Evolutionary conservation across 2,888 invertebrate genomes (phyloP), one percentile per base, ranked within the genome.

Genomic region (Octodonta nipae): DNA sequence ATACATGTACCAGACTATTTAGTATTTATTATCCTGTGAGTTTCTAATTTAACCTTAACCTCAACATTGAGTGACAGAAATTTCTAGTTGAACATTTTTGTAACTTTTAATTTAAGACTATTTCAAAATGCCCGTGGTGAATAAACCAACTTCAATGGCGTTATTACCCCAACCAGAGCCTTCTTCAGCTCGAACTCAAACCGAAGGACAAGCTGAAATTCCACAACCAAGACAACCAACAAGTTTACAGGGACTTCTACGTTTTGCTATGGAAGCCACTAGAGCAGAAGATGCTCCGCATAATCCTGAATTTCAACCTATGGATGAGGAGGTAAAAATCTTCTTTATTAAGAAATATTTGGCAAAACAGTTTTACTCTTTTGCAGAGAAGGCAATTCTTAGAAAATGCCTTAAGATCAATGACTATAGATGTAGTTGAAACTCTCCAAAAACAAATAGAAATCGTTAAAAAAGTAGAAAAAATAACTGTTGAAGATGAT

Each of bases 231-330:
- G 56, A 34, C 60, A 59, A 38, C 60, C 61, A 2, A 47, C 50
- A 12, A 58, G 46, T 39, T 37, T 62, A 2, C 60, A 61, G 40
- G 79, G 78, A 8, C 57, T 83, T 2, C 60, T 83, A 8, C 63
- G 72, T 36, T 81, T 75, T 60, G 76, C 78, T 1, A 71, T 80
- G 68, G 76, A 79, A 51, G 75, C 76, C 1, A 71, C 74, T 1
- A 66, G 66, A 47, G 53, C 61, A 13, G 75, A 76, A 51, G 72
- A 74, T 58, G 66, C 70, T 1, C 65, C 72, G 0, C 58, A 60
- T 1, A 52, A 61, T 22, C 60, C 70, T 1, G 53, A 61, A 3
- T 48, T 67, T 11, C 57, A 64, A n/a, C 70, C 74, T 1, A 61
- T 81, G 62, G 75, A 77, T 52, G 70, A 74, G 47, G 74, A 79